A percentile compares a stretch with the other conserved stretches of the same genome.
Evolutionary conservation across 2,888 invertebrate genomes (phyloP).

Genomic region (Phytoseiulus persimilis): DNA sequence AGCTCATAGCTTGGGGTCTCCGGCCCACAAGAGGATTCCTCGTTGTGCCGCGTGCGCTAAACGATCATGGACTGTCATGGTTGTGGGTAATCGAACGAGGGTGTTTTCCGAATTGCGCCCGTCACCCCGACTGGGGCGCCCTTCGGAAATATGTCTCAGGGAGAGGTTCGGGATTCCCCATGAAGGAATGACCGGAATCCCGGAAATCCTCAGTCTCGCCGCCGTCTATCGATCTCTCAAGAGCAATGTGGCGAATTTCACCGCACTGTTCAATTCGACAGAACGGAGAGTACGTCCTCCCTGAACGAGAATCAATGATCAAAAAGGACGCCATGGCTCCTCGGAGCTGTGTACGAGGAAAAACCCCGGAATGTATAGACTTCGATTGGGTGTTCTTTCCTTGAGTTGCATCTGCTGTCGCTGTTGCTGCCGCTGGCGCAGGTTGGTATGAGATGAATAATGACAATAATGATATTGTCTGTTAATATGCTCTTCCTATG

Average conservation of each 20-base stretch:
- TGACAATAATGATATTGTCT: conserved; percentile 5
- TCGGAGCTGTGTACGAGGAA: background rate
- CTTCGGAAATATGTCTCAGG: no score
- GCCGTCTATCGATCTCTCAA: no score
- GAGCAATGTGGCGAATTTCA: no score
- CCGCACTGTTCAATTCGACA: no score
- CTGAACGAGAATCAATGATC: background rate
- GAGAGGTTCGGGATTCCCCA: no score
- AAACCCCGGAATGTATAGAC: background rate
- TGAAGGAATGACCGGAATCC: no score
- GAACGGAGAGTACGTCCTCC: background rate
- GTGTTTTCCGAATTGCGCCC: no score
- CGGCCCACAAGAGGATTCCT: background rate
- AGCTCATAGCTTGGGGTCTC: background rate
- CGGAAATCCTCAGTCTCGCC: no score
- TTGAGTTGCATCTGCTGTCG: conserved; percentile 5
- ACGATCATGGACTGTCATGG: background rate
- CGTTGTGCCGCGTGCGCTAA: background rate
- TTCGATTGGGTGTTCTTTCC: background rate
- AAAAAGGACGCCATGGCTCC: background rate
- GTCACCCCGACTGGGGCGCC: no score
- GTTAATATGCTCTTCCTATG: conserved; percentile 5
- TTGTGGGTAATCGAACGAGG: background rate
- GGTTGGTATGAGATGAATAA: background rate
- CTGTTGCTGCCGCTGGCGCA: background rate